Conservation (phyloP, 2,113 vertebrate genomes). For the Gorsachius goisagi region DNA sequence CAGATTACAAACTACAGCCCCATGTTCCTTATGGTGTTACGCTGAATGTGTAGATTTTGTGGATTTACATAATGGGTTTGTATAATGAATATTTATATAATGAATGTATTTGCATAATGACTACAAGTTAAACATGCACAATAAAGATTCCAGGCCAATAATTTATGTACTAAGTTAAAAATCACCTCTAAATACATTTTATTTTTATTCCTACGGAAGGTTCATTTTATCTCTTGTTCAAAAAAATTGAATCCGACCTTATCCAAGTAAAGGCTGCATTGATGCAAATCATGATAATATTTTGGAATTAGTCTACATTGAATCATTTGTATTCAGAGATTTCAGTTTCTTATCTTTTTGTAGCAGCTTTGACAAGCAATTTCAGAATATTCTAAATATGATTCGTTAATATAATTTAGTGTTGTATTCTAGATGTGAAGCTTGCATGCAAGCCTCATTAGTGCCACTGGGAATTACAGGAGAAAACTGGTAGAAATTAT, state of each 20-base stretch:
- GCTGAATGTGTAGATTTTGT: conserved; percentile 35
- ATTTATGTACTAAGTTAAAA: conserved; percentile 68
- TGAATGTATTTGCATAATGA: conserved; percentile 64
- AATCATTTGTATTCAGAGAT: conserved; percentile 54
- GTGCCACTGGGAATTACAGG: conserved; percentile 4
- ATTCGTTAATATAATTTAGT: conserved; percentile 38
- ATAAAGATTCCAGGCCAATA: conserved; percentile 60
- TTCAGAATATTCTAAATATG: conserved; percentile 32
- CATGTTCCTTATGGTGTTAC: neutral
- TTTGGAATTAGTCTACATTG: conserved; percentile 15
- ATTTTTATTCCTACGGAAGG: conserved; percentile 48
- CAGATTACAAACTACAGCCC: conserved; percentile 39
- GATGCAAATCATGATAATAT: conserved; percentile 3
- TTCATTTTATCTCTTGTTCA: conserved; percentile 47
- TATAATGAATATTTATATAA: conserved; percentile 72
- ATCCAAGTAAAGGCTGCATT: neutral
- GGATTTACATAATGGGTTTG: conserved; percentile 70
- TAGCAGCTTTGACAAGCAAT: conserved; percentile 52
- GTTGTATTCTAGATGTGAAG: neutral
- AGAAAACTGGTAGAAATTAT: neutral
- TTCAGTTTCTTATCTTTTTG: conserved; percentile 44
- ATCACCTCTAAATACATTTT: conserved; percentile 55
- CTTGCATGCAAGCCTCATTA: neutral
- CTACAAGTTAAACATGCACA: conserved; percentile 63
- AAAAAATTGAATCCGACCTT: conserved; percentile 6